phyloP scores from a whole-genome alignment of 2,797 vertebrate species.

The Mycteria americana region DNA sequence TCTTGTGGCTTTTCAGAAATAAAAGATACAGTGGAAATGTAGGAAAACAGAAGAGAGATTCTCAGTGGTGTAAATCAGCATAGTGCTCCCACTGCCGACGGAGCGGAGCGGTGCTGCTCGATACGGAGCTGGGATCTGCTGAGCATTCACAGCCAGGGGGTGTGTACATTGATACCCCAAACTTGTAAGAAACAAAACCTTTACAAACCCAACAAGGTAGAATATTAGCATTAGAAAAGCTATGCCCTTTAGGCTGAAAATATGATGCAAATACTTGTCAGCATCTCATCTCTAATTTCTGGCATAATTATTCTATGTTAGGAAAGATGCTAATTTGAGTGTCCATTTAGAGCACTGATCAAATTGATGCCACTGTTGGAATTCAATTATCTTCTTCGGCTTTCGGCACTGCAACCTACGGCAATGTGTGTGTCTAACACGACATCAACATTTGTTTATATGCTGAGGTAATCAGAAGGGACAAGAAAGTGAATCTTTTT shows the following conservation, averaged over 20 bases:
- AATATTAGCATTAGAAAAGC: neutral
- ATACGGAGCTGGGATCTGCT: neutral
- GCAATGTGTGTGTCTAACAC: neutral
- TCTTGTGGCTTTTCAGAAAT: neutral
- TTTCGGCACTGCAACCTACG: neutral
- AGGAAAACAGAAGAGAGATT: neutral
- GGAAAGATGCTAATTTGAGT: slow-evolving; percentile 8
- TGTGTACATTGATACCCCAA: accelerated
- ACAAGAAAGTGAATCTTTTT: neutral
- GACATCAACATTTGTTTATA: neutral
- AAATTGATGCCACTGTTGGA: neutral
- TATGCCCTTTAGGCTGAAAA: neutral
- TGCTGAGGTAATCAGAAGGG: neutral
- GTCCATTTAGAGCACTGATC: slow-evolving; percentile 21
- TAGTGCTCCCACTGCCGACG: accelerated
- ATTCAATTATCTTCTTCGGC: neutral
- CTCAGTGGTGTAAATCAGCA: neutral
- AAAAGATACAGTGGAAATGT: accelerated
- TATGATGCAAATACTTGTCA: neutral
- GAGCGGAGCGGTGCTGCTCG: neutral
- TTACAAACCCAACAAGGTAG: neutral
- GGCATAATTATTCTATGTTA: neutral
- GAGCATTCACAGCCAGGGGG: neutral
- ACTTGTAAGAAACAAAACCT: neutral
- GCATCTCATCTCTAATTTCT: neutral